These are phyloP conservation scores for Phymanthus crucifer DNA, from an alignment of 92 coral and sea anemone species.

Conservation along the genomic window DNA sequence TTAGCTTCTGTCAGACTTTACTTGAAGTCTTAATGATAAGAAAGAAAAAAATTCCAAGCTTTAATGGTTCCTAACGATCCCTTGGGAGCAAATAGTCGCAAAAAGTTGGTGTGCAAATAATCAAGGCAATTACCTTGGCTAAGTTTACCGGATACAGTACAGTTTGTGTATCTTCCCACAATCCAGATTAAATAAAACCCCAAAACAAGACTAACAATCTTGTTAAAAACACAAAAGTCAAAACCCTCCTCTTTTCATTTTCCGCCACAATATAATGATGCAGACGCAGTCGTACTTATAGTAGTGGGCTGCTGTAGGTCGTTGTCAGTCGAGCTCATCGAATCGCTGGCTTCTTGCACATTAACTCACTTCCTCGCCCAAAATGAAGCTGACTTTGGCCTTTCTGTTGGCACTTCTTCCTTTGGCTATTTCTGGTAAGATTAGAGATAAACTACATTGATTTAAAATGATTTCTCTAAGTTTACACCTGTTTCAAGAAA, in stretches of 20 bases:
- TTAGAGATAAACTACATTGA: background rate
- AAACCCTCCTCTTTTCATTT: background rate
- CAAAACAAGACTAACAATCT: background rate
- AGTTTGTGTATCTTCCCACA: background rate
- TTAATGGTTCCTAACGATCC: background rate
- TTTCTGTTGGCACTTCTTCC: conserved; percentile 5
- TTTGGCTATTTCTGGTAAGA: conserved; percentile 23
- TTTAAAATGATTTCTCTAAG: background rate
- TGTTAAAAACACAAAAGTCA: background rate
- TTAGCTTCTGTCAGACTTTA: background rate
- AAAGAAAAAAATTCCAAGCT: background rate
- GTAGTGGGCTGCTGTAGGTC: background rate
- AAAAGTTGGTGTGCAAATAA: background rate
- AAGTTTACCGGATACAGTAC: background rate
- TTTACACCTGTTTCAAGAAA: too few relatives aligned
- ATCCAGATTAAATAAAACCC: background rate
- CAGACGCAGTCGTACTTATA: background rate
- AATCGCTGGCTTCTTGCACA: background rate
- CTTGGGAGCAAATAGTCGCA: background rate
- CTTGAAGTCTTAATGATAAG: background rate
- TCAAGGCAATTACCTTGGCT: background rate
- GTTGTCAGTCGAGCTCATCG: background rate
- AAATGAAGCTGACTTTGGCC: background rate
- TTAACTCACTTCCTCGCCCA: background rate
- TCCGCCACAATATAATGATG: background rate